Evolutionary conservation across 2,797 vertebrate species (phyloP), one percentile per base, ranked within the genome.

Genomic region (Enteromius paludinosus): DNA sequence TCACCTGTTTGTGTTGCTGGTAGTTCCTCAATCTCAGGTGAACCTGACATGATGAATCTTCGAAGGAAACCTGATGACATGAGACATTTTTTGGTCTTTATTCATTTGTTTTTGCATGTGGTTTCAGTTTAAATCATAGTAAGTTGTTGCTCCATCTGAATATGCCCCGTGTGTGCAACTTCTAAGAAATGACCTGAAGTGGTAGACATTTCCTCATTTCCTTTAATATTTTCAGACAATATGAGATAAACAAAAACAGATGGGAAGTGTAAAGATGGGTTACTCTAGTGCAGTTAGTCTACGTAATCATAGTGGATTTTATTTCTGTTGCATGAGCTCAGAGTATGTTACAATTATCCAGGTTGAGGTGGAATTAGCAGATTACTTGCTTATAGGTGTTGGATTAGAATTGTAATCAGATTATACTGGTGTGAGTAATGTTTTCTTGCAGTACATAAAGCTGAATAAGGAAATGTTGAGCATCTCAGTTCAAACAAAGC

Each of bases 1-100:
- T 83, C 38, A 90, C 89, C 89, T 84, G 89, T 90, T 68, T 89
- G 88, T 43, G 85, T 77, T 79, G 86, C 84, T 69, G 79, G 81
- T 35, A 83, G 61, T 71, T 90, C 88, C 33, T 88, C 89, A 59
- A 87, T 88, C 20, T 86, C 84, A 33, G 20, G 64, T 52, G 78
- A 69, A 59, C 62, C 68, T 35, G 89, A 90, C 89, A 90, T 90
- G 33, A 43, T 85, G 47, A n/a, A 69, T 78, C 41, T n/a, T 59
- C 17, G 12, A 28, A 75, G 25, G 43, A 65, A 17, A 66, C 74
- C 72, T 78, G 35, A 49, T 72, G 18, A 78, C 12, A 72, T 5
- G 66, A 72, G 68, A 23, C 23, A 38, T 45, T 61, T 59, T 23
- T 45, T 56, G 12, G 54, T 54, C 11, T 61, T 61, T 61, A 28